Evolutionary conservation across 2,113 vertebrate species (phyloP).

Genomic region (Saiga tatarica): DNA sequence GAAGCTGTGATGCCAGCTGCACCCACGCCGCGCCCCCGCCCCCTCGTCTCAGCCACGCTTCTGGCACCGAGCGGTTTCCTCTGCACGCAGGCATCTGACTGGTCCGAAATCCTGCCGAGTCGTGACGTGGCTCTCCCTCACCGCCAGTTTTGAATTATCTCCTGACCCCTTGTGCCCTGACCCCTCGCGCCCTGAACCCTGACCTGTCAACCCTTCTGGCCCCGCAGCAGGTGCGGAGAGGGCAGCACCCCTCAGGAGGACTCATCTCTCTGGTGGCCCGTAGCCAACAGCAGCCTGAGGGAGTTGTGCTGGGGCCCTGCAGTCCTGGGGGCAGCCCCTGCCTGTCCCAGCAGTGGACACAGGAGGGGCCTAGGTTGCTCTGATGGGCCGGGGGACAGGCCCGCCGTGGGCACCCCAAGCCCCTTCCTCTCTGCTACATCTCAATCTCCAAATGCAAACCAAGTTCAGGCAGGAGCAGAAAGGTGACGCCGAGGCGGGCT

Average conservation of each 20-base stretch:
- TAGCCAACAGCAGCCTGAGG: neutral
- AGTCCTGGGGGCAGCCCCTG: neutral
- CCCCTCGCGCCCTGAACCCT: neutral
- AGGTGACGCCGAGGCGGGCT: neutral
- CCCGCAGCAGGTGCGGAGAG: neutral
- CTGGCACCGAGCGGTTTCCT: accelerated
- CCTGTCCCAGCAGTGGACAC: neutral
- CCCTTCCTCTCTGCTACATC: neutral
- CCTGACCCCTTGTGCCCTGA: neutral
- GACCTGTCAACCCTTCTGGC: neutral
- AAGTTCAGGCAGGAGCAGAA: neutral
- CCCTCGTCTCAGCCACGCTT: neutral
- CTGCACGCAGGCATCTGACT: neutral
- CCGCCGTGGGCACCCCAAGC: accelerated
- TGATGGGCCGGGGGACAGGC: accelerated
- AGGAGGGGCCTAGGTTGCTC: neutral
- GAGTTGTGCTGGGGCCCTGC: neutral
- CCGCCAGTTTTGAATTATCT: neutral
- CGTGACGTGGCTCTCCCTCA: neutral
- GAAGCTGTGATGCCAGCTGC: neutral
- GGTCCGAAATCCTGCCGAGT: neutral
- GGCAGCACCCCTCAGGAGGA: neutral
- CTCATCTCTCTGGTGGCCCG: neutral
- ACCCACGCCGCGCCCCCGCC: neutral
- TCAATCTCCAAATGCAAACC: neutral